These are phyloP conservation scores for Lumbricus terrestris DNA, from an alignment of 2,888 invertebrate species.

Conservation along the genomic window DNA sequence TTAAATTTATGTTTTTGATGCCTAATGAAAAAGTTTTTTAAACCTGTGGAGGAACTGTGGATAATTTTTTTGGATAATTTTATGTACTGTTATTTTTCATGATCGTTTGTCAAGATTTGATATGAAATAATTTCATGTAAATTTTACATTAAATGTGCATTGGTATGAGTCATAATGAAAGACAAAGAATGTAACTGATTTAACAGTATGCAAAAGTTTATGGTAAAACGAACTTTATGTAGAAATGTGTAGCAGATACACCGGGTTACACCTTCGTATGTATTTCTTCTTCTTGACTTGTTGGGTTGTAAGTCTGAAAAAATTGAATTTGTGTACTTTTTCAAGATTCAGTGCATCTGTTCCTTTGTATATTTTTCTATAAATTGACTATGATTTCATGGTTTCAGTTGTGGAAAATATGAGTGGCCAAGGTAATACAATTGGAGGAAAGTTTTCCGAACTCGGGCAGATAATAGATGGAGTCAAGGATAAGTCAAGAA, in stretches of 20 bases:
- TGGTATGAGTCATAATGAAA: not conserved
- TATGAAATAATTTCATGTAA: not conserved
- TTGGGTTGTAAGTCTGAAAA: not conserved
- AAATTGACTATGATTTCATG: not conserved
- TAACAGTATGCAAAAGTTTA: not conserved
- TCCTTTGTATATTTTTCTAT: not conserved
- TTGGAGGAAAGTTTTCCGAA: slow-evolving; percentile 60
- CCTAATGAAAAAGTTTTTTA: not conserved
- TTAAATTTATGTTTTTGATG: not conserved
- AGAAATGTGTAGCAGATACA: no score
- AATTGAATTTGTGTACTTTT: no score
- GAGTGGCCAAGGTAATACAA: slow-evolving; percentile 58
- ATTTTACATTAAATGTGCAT: not conserved
- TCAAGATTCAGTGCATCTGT: no score
- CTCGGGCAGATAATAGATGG: slow-evolving; percentile 53
- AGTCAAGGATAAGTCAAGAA: slow-evolving; percentile 55
- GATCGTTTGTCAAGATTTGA: not conserved
- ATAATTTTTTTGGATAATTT: not conserved
- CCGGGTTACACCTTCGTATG: no score
- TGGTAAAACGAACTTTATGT: not conserved
- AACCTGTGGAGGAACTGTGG: not conserved
- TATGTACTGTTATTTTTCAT: not conserved
- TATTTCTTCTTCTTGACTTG: no score
- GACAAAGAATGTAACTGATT: not conserved
- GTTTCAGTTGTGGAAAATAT: slow-evolving; percentile 60